Evolutionary conservation across 2,797 vertebrate species (phyloP), one percentile per base, ranked within the genome.

Genomic region (Sparus aurata): DNA sequence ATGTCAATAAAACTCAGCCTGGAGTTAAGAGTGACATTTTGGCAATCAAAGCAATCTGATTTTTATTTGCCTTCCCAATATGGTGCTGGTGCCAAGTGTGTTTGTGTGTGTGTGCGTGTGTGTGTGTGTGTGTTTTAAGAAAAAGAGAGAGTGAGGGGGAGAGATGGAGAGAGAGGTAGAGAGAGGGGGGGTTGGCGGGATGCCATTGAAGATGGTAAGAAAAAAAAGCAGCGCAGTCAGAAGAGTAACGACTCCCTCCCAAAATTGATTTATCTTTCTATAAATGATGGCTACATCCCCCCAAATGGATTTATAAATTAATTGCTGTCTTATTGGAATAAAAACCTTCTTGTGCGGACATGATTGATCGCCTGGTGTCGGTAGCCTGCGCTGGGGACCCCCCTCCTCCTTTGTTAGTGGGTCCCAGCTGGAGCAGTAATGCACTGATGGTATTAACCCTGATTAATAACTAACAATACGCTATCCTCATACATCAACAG

Each of bases 221-320:
- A 83, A 86, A 86, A 90, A 86, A 91, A 81, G 78, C 78, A 79
- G 79, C 91, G 93, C 90, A 95, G 89, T 91, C 91, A 91, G 93
- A 97, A 96, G 93, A 97, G 94, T 95, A 97, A 97, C 75, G 75
- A 94, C 95, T 96, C 71, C 88, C 88, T 93, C 91, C 91, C 93
- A 95, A 97, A 97, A 95, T 95, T 96, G 95, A 96, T 97, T 97
- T 97, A 96, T 97, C 95, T 96, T 97, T 97, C 96, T 96, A 97
- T 97, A 97, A 97, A 95, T 96, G 97, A 96, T 97, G 95, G 94
- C 96, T 97, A 96, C 94, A 96, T 96, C 93, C 91, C 90, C 94
- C 93, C 94, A 97, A 96, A 96, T 97, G 96, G 96, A 96, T 97
- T 97, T 97, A 96, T 97, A 97, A 97, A 98, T 97, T 97, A 98